These are phyloP conservation scores for Morbakka virulenta DNA, from an alignment of 30 jellyfish, hydroid and myxozoan species.

Conservation along the genomic window DNA sequence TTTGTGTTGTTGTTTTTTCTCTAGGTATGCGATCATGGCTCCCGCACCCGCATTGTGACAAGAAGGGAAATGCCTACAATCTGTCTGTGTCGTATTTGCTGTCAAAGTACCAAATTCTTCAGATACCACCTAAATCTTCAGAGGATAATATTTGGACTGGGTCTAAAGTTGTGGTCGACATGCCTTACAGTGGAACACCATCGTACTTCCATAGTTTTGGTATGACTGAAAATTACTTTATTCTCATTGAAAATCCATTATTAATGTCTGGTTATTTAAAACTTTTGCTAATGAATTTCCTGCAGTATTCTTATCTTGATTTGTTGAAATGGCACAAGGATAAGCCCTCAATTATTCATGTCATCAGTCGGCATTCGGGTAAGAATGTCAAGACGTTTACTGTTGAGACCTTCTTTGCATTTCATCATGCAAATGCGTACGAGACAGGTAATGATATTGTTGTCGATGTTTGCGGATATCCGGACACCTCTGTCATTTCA, in stretches of 20 bases:
- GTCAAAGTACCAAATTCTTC: constrained; percentile 28
- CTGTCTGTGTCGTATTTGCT: constrained; percentile 1
- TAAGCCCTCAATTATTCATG: constrained; percentile 42
- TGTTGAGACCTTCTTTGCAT: constrained; percentile 31
- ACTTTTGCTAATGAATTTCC: constrained; percentile 49
- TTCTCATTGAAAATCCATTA: constrained; percentile 61
- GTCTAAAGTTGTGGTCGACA: constrained; percentile 11
- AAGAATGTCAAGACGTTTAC: constrained; percentile 9
- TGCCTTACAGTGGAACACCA: constrained; percentile 56
- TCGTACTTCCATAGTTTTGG: constrained; percentile 79
- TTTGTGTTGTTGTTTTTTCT: not conserved
- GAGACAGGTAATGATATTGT: constrained; percentile 37
- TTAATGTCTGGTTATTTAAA: constrained; percentile 8
- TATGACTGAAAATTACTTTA: constrained; percentile 49
- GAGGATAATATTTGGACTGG: constrained; percentile 41
- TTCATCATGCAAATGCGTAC: constrained; percentile 74
- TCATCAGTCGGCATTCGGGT: constrained; percentile 60
- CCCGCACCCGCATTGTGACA: constrained; percentile 67
- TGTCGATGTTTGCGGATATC: constrained; percentile 69
- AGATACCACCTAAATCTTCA: constrained; percentile 23
- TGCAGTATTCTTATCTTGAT: constrained; percentile 44
- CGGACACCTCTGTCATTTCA: constrained; percentile 50
- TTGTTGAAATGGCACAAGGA: constrained; percentile 68
- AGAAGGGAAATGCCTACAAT: constrained; percentile 38
- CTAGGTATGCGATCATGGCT: constrained; percentile 51